Conservation (phyloP, 2,113 vertebrate genomes). For the Solea senegalensis region DNA sequence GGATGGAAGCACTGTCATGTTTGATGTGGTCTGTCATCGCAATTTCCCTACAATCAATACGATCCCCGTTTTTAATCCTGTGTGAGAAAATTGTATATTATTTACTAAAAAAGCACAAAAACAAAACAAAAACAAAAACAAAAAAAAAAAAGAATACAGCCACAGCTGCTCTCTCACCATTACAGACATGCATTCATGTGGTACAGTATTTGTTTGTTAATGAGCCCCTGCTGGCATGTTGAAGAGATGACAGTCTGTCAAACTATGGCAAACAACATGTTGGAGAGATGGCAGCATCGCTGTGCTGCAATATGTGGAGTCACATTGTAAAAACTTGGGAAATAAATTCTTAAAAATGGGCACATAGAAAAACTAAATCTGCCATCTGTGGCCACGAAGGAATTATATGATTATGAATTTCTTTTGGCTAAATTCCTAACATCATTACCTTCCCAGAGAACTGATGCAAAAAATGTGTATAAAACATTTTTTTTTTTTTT, state of each 20-base stretch:
- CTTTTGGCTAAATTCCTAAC: conserved; percentile 15
- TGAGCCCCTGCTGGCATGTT: conserved; percentile 51
- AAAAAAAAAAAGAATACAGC: too few relatives aligned
- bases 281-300: conserved; percentile 15
- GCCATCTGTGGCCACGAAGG: not conserved
- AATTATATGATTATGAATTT: not conserved
- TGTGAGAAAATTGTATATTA: not conserved
- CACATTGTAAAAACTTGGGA: conserved; percentile 10
- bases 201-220: conserved; percentile 41
- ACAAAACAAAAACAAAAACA: too few relatives aligned
- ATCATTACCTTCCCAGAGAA: not conserved
- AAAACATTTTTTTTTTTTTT: too few relatives aligned
- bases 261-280: conserved; percentile 35
- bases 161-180: not conserved
- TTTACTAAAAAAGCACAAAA: not conserved
- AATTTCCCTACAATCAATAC: not conserved
- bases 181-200: conserved; percentile 10
- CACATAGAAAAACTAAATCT: conserved; percentile 10
- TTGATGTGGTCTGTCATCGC: conserved; percentile 2
- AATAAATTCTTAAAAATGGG: conserved; percentile 7
- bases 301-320: conserved; percentile 33
- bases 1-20: conserved; percentile 1
- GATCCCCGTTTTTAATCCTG: not conserved
- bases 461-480: too few relatives aligned
- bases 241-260: conserved; percentile 59